phyloP scores from a whole-genome alignment of 2,888 invertebrate genomes.

The Perizoma flavofasciatum region DNA sequence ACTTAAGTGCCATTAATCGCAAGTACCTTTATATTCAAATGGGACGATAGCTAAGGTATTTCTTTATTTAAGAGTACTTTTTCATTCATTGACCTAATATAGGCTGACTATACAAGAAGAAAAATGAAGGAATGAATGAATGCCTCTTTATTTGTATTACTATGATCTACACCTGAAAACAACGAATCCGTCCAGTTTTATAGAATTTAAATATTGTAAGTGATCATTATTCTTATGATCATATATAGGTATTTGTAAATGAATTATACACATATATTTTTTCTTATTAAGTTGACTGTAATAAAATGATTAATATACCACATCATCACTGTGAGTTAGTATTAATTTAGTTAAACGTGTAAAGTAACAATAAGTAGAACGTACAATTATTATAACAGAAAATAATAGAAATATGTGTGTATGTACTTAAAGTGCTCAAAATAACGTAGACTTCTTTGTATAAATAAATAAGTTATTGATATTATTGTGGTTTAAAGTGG shows the following conservation, averaged over 20 bases:
- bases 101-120: too few relatives aligned
- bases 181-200: conserved; percentile 72
- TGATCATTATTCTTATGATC: conserved; percentile 2
- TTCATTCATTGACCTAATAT: too few relatives aligned
- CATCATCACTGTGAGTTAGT: conserved; percentile 68
- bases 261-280: too few relatives aligned
- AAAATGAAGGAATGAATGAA: too few relatives aligned
- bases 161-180: conserved; percentile 36
- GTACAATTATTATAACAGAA: conserved; percentile 6
- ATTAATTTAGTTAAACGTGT: conserved; percentile 34
- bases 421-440: conserved; percentile 18
- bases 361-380: conserved; percentile 16
- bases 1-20: conserved; percentile 68
- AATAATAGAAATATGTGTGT: not conserved
- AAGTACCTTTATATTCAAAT: conserved; percentile 55
- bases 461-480: conserved; percentile 13
- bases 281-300: conserved; percentile 7
- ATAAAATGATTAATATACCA: conserved; percentile 48
- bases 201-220: conserved; percentile 32
- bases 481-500: conserved; percentile 2
- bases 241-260: too few relatives aligned
- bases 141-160: conserved; percentile 27
- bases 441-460: conserved; percentile 21
- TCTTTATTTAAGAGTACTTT: conserved; percentile 36
- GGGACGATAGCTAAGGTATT: conserved; percentile 47